phyloP scores from a whole-genome alignment of 2,888 invertebrate genomes.

The Cataglyphis rosenhaueri region DNA sequence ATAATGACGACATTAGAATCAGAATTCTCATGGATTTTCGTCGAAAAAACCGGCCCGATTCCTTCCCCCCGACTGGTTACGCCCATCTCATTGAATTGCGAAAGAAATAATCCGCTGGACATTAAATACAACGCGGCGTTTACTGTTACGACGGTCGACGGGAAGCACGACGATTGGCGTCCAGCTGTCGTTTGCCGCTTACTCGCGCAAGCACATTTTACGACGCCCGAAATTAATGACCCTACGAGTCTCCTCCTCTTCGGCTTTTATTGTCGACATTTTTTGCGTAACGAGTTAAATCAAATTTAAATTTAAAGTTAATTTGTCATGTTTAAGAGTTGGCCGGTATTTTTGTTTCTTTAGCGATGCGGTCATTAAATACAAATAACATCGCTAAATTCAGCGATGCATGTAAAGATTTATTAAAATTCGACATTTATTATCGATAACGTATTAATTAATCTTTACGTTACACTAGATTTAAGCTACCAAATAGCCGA shows the following conservation, averaged over 20 bases:
- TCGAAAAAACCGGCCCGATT: conserved; percentile 32
- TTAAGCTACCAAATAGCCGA: background rate
- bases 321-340: background rate
- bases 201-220: conserved; percentile 2
- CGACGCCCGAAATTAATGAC: conserved; percentile 29
- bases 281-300: background rate
- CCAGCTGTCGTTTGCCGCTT: background rate
- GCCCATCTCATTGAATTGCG: conserved; percentile 22
- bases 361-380: conserved; percentile 1
- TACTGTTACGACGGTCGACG: conserved; percentile 31
- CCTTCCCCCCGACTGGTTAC: background rate
- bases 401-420: background rate
- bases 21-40: conserved; percentile 22
- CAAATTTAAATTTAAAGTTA: too few relatives aligned
- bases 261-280: background rate
- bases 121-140: conserved; percentile 14
- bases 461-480: background rate
- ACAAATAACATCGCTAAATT: background rate
- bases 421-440: background rate
- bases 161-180: background rate
- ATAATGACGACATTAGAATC: background rate
- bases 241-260: background rate
- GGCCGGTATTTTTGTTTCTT: background rate
- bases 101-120: background rate
- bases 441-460: background rate